Evolutionary conservation across 1,140 invertebrate species (phyloP).

Genomic region (Drosophila paulistorum): DNA sequence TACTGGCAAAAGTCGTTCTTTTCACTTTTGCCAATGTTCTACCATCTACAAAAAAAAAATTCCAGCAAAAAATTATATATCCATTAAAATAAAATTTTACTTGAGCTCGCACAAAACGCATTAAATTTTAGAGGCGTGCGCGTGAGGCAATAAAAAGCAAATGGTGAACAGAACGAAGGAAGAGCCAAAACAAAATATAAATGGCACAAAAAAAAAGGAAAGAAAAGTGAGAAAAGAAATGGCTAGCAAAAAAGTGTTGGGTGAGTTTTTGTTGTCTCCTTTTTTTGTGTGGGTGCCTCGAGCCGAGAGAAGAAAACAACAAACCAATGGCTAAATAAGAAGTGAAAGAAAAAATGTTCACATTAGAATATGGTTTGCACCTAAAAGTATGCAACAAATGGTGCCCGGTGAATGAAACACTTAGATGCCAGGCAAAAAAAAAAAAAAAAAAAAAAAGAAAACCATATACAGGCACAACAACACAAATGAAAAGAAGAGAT

Average conservation of each 20-base stretch:
- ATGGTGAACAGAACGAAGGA: conserved; percentile 22
- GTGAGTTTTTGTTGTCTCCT: not conserved
- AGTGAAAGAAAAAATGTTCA: conserved; percentile 6
- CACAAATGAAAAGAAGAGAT: not conserved
- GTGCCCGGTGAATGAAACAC: not conserved
- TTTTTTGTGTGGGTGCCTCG: not conserved
- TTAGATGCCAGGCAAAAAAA: not conserved
- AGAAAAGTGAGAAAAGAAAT: not conserved
- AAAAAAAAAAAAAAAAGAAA: conserved; percentile 8
- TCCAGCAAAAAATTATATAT: conserved; percentile 43
- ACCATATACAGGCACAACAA: not conserved
- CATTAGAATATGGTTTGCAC: conserved; percentile 29
- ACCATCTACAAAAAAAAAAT: not conserved
- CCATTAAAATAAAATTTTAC: conserved; percentile 40
- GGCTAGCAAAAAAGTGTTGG: conserved; percentile 21
- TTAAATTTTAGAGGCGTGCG: conserved; percentile 45
- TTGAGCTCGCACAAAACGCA: conserved; percentile 27
- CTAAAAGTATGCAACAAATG: conserved; percentile 31
- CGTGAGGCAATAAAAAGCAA: conserved; percentile 51
- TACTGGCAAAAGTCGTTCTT: not conserved
- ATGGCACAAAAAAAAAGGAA: not conserved
- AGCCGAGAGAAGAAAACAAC: not conserved
- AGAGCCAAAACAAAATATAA: not conserved
- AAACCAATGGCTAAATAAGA: conserved; percentile 1
- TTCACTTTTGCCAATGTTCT: not conserved